Conservation (phyloP, 2,113 vertebrate species). For the Apodemus sylvaticus region DNA sequence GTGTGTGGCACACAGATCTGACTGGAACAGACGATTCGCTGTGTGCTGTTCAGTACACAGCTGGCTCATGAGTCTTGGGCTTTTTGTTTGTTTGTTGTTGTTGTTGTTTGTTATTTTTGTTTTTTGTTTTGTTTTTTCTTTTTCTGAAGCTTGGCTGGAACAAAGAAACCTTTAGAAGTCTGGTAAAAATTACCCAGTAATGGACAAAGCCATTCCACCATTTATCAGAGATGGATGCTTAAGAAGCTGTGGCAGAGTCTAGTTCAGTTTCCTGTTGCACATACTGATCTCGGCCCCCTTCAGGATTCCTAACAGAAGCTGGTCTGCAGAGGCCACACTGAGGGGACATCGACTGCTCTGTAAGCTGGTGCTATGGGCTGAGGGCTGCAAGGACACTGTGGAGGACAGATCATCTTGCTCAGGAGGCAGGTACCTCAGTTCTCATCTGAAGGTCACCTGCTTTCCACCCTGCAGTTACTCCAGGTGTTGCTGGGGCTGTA, state of each 20-base stretch:
- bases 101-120: background rate
- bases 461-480: conserved; percentile 78
- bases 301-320: accelerated
- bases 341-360: background rate
- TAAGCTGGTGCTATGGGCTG: no score
- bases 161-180: no score
- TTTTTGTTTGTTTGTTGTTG: background rate
- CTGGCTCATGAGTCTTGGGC: background rate
- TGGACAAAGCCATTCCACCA: accelerated
- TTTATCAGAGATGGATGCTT: background rate
- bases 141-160: background rate
- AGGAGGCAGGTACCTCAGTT: conserved; percentile 56
- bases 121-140: background rate
- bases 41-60: background rate
- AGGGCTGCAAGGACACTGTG: background rate
- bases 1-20: background rate
- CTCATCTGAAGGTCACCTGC: conserved; percentile 78
- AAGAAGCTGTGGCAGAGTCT: accelerated
- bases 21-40: background rate
- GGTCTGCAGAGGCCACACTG: background rate
- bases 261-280: accelerated
- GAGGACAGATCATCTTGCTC: background rate
- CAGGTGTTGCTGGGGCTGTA: conserved; percentile 82
- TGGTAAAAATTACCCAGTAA: no score
- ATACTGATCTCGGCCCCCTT: accelerated